A percentile compares a stretch with the other conserved stretches of the same genome.
Conservation (phyloP, 1,140 invertebrate species). For the Microplitis demolitor region DNA sequence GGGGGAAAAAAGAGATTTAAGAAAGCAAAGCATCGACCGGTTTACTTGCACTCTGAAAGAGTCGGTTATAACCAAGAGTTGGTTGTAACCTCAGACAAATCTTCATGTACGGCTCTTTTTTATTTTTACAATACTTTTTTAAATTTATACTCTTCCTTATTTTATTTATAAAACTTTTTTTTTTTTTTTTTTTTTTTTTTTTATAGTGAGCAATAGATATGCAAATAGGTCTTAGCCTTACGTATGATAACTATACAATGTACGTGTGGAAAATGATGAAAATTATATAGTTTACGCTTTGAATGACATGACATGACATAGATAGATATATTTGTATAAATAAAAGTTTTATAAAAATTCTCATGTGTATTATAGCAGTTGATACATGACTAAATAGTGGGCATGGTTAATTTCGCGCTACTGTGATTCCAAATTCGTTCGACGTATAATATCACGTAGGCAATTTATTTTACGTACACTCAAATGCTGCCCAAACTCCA, state of each 20-base stretch:
- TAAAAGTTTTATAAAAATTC: background rate
- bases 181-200: too few relatives aligned
- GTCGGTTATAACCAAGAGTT: constrained; percentile 19
- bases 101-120: constrained; percentile 6
- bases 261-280: too few relatives aligned
- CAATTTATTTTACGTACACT: constrained; percentile 24
- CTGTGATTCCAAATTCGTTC: constrained; percentile 13
- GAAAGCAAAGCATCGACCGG: constrained; percentile 44
- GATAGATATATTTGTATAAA: background rate
- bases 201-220: too few relatives aligned
- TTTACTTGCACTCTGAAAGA: constrained; percentile 41
- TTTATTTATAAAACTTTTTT: too few relatives aligned
- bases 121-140: background rate
- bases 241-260: too few relatives aligned
- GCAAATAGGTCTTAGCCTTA: too few relatives aligned
- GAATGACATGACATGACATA: background rate
- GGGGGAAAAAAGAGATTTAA: background rate
- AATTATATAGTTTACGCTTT: too few relatives aligned
- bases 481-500: background rate
- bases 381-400: background rate
- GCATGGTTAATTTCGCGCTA: constrained; percentile 26
- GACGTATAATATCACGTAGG: constrained; percentile 8
- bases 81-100: constrained; percentile 12
- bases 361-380: constrained; percentile 6
- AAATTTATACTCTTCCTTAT: background rate